Percentiles rank a stretch among this genome's conserved stretches.
phyloP scores from a whole-genome alignment of 2,797 vertebrate species.

The Malurus leucopterus region DNA sequence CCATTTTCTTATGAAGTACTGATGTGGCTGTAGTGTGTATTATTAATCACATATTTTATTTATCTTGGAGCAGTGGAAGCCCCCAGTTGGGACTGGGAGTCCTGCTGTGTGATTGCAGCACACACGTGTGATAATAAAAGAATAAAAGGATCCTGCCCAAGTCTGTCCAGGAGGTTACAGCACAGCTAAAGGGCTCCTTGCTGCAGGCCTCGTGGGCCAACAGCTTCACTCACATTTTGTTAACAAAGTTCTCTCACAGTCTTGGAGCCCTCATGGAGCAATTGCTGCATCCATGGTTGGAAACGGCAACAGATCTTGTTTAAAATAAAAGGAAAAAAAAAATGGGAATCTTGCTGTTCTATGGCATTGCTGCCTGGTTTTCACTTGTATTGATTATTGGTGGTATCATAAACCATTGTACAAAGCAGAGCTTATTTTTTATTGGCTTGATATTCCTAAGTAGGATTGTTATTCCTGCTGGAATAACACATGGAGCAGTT shows the following conservation, averaged over 20 bases:
- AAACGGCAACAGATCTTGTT: background rate
- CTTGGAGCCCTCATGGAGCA: background rate
- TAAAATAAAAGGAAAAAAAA: background rate
- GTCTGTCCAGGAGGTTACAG: background rate
- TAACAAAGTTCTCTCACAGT: background rate
- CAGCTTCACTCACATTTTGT: background rate
- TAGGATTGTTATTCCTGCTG: background rate
- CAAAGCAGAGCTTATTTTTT: background rate
- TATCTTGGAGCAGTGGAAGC: background rate
- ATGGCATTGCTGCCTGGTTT: background rate
- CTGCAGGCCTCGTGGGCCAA: background rate
- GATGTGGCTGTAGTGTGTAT: background rate
- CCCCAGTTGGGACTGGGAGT: background rate
- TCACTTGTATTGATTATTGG: background rate
- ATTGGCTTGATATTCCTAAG: rapidly evolving
- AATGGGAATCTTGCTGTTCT: background rate
- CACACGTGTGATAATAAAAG: background rate
- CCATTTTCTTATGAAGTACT: background rate
- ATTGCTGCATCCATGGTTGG: background rate
- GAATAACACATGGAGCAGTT: background rate
- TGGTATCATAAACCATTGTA: background rate
- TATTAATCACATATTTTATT: constrained; percentile 48
- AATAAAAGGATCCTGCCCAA: background rate
- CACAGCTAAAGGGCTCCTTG: background rate
- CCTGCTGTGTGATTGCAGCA: background rate